Evolutionary conservation across 2,113 vertebrate species (phyloP), one percentile per base, ranked within the genome.

Genomic region (Kryptolebias marmoratus): DNA sequence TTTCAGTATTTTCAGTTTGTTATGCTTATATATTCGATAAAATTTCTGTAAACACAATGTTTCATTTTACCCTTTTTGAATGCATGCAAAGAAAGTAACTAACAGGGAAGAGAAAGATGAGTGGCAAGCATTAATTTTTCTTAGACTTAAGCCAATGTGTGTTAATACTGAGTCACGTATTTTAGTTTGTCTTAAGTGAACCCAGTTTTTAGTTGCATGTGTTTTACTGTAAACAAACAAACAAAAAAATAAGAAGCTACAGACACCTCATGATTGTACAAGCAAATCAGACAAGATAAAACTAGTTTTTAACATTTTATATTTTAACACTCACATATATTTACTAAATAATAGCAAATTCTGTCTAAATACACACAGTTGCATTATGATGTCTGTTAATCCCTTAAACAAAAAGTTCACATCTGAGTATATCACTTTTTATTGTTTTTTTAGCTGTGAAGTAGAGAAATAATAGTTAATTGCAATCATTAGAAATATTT

Each of bases 121-220:
- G 0, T 47, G 56, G 57, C 14, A 22, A 45, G 36, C 7, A 73
- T 30, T 62, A 27, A 56, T 53, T 61, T 36, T 36, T 64, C 49
- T 61, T 13, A 45, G 22, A 64, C 49, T 36, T 44, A 10, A 31
- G 47, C 49, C n/a, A 52, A 30, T 47, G 49, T 61, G 71, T 0
- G 0, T 0, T 31, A 27, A 11, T 3, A 31, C 28, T 31, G 42
- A 77, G 67, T 48, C 54, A 49, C 63, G 18, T 73, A 30, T 28
- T 79, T 22, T 58, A 50, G 16, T 53, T 71, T 64, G 15, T 73
- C 31, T 44, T 8, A 30, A 54, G 49, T 58, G 18, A 52, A n/a
- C 10, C 49, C n/a, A 27, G 9, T 7, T 27, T 53, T 10, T 53
- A 27, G 12, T 48, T 48, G 2, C 6, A 2, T 48, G 2, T 48